These are phyloP conservation scores for Axea sp. DNA, from an alignment of 2,888 invertebrate genomes.

Conservation along the genomic window DNA sequence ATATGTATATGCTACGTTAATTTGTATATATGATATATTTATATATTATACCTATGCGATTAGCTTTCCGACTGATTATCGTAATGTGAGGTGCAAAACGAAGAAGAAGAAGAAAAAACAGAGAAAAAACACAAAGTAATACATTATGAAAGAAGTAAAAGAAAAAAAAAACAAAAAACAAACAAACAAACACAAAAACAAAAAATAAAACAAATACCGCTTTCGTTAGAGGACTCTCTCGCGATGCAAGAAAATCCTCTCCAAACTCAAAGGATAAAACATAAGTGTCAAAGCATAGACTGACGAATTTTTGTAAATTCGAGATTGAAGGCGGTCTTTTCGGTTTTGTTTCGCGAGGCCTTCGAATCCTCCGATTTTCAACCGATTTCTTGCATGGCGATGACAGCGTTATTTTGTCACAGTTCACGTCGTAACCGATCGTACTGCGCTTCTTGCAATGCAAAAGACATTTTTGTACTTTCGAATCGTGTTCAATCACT, in stretches of 20 bases:
- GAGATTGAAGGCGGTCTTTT: constrained; percentile 8
- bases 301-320: constrained; percentile 43
- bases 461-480: constrained; percentile 48
- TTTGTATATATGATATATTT: constrained; percentile 70
- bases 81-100: constrained; percentile 65
- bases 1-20: constrained; percentile 69
- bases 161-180: no score
- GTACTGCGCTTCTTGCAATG: constrained; percentile 54
- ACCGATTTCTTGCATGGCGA: constrained; percentile 46
- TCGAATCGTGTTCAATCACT: constrained; percentile 50
- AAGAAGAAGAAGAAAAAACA: constrained; percentile 21
- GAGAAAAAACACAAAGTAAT: constrained; percentile 29
- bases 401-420: constrained; percentile 31
- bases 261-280: constrained; percentile 1
- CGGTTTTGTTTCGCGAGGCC: constrained; percentile 20
- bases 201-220: no score
- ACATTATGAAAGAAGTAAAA: constrained; percentile 32
- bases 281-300: constrained; percentile 53
- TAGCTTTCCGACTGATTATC: constrained; percentile 79
- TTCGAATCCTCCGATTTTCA: constrained; percentile 5
- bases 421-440: constrained; percentile 59
- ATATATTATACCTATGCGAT: constrained; percentile 72
- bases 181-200: no score
- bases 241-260: constrained; percentile 39
- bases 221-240: constrained; percentile 23